phyloP scores from a whole-genome alignment of 2,888 invertebrate species.

The Aquatica leii region DNA sequence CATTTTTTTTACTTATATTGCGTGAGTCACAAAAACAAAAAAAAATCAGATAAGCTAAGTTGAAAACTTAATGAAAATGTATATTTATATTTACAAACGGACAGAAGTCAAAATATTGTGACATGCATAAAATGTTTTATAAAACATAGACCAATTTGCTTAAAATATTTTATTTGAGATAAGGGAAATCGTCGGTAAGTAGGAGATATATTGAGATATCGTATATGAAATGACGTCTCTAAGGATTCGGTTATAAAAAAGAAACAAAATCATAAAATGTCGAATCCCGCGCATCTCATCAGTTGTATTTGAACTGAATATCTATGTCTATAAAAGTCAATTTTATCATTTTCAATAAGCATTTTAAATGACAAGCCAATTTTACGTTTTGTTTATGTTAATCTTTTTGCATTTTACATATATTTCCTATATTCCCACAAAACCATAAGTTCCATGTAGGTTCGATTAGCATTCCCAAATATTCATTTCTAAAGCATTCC shows the following conservation, averaged over 20 bases:
- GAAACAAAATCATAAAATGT: constrained; percentile 56
- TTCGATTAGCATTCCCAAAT: too few relatives aligned
- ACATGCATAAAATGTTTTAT: constrained; percentile 28
- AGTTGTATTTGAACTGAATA: constrained; percentile 38
- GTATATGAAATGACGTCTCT: constrained; percentile 42
- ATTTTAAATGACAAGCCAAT: too few relatives aligned
- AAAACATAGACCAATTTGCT: constrained; percentile 34
- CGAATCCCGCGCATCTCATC: constrained; percentile 58
- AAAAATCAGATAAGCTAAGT: constrained; percentile 45
- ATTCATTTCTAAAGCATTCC: too few relatives aligned
- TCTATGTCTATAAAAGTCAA: constrained; percentile 6
- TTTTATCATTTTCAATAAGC: too few relatives aligned
- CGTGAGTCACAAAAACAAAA: constrained; percentile 14
- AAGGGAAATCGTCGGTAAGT: constrained; percentile 48
- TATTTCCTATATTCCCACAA: too few relatives aligned
- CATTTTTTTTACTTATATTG: too few relatives aligned
- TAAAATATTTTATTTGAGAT: constrained; percentile 37
- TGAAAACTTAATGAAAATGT: constrained; percentile 46
- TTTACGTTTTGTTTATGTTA: too few relatives aligned
- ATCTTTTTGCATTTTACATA: too few relatives aligned
- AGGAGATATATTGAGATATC: constrained; percentile 45
- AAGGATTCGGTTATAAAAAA: constrained; percentile 50
- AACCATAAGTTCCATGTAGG: too few relatives aligned
- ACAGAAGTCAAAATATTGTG: constrained; percentile 36
- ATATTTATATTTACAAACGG: constrained; percentile 42